Percentiles rank a stretch among this genome's conserved stretches.
Evolutionary conservation across 2,797 vertebrate species (phyloP).

Genomic region (Margarornis squamiger): DNA sequence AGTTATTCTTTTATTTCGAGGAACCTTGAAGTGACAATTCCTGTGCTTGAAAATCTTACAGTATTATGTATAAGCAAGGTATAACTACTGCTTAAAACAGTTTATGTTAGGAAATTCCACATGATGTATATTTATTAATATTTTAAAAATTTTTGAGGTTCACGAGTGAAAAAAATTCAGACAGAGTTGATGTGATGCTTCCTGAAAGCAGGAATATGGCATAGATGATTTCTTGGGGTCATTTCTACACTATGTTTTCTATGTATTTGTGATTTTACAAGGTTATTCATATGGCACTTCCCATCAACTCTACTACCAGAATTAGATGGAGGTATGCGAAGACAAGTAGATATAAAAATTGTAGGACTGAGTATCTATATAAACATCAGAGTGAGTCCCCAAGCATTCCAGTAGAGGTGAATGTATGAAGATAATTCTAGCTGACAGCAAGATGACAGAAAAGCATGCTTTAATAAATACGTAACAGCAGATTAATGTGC

Average conservation of each 20-base stretch:
- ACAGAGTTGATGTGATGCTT: neutral
- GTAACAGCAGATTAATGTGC: neutral
- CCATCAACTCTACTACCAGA: neutral
- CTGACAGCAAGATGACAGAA: neutral
- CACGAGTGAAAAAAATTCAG: neutral
- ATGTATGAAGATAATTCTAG: neutral
- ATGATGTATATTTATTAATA: neutral
- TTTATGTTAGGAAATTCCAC: neutral
- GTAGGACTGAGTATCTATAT: neutral
- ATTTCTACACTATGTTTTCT: neutral
- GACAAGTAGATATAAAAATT: neutral
- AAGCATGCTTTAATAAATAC: neutral
- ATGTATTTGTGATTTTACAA: neutral
- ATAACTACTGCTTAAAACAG: neutral
- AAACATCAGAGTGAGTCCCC: neutral
- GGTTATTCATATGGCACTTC: neutral
- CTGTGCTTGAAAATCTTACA: neutral
- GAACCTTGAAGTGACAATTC: neutral
- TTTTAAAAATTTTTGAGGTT: neutral
- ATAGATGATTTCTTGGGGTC: neutral
- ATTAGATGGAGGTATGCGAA: neutral
- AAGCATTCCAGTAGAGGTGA: neutral
- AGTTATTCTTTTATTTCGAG: neutral
- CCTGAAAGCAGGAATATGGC: neutral
- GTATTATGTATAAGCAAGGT: neutral